phyloP scores from a whole-genome alignment of 1,140 invertebrate species.

The Macrobrachium nipponense region DNA sequence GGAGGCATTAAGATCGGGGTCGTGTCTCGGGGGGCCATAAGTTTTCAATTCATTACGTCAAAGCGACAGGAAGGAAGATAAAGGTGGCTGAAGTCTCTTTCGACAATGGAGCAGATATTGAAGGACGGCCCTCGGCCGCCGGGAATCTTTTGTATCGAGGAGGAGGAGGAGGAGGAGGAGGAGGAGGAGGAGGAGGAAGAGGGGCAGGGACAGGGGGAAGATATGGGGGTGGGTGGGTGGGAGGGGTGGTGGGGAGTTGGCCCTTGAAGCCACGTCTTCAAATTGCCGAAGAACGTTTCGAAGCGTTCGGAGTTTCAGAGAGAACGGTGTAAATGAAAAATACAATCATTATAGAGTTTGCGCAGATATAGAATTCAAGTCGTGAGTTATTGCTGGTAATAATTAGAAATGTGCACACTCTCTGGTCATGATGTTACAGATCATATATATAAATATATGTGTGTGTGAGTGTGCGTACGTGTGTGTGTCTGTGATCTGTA shows the following conservation, averaged over 20 bases:
- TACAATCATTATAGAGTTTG: not conserved
- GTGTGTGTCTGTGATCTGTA: too few species aligned
- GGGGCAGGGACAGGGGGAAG: too few species aligned
- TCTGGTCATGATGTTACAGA: not conserved
- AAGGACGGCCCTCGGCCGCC: too few species aligned
- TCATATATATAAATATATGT: not conserved
- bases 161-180: not conserved
- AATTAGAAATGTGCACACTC: not conserved
- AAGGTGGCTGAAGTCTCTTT: not conserved
- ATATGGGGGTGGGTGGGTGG: too few species aligned
- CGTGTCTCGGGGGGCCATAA: conserved; percentile 26
- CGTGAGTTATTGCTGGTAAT: not conserved
- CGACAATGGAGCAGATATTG: not conserved
- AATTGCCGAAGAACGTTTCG: not conserved
- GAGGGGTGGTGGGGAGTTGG: not conserved
- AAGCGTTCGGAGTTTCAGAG: too few species aligned
- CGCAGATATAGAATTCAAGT: not conserved
- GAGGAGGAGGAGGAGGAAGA: too few species aligned
- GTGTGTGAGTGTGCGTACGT: not conserved
- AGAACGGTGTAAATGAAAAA: not conserved
- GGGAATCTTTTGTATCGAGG: not conserved
- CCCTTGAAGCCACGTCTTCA: not conserved
- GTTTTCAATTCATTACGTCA: conserved; percentile 47
- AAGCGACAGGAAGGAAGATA: conserved; percentile 22
- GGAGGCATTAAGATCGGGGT: conserved; percentile 29